Base-by-base conservation (phyloP, 2,797 vertebrate genomes). In the Pseudocheirus occidentalis region DNA sequence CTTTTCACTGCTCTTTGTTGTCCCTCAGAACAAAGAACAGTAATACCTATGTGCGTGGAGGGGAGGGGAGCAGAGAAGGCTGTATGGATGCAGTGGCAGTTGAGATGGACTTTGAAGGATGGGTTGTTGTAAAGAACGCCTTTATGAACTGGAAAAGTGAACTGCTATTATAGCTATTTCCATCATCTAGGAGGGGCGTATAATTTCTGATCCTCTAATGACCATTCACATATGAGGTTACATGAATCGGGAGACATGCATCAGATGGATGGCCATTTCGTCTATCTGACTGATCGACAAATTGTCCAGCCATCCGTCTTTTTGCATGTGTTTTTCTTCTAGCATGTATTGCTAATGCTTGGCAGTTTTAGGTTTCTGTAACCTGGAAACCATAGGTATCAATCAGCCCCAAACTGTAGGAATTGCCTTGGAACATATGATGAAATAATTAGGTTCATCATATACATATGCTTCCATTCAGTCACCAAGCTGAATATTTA, bases 391-490 rank as follows among this genome's bases (percentile, higher is more conserved):
- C 90, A 34, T 53, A 55, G 50, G 90, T 90, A 52, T 90, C 50
- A 90, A 31, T 90, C 73, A 46, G 40, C 73, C 21, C 10, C 27
- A 87, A 90, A 53, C 52, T 55, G 5, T 52, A 55, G 50, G 28
- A 55, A 52, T 53, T 52, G 90, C 90, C 52, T 55, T 90, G 90
- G 53, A 52, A 52, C 90, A 90, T 52, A 53, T 52, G 53, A 55
- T 29, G 90, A 53, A 52, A 55, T 52, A 53, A 55, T 90, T 90
- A 53, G 31, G 90, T 55, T 90, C 90, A 54, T 52, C 90, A 54
- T 52, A 90, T 90, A 55, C 90, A 90, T 52, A 54, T 52, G 90
- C 90, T 90, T 90, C 90, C 90, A 52, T 90, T 55, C 90, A 90
- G 52, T 87, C 73, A 55, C 90, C 53, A 55, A 16, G 28, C 50